Evolutionary conservation across 30 jellyfish, hydroid and myxozoan species (phyloP).

Genomic region (Aurelia sp.): DNA sequence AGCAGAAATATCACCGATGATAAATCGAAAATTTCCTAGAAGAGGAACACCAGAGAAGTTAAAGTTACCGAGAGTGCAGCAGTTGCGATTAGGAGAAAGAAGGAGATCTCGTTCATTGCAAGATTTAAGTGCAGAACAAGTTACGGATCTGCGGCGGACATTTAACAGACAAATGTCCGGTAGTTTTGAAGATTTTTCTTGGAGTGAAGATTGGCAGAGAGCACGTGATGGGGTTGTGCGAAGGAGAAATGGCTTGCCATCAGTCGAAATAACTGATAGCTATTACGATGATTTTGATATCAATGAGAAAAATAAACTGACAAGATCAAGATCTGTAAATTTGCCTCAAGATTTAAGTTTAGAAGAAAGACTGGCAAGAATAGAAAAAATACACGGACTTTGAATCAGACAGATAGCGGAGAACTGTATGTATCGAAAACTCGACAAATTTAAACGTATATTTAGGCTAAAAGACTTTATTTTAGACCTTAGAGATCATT

Average conservation of each 20-base stretch:
- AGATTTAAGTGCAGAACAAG: constrained; percentile 3
- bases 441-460: too few species aligned
- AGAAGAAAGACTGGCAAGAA: constrained; percentile 44
- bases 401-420: neutral
- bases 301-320: neutral
- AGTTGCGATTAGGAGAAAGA: constrained; percentile 10
- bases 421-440: too few species aligned
- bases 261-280: too few species aligned
- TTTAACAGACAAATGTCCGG: constrained; percentile 1
- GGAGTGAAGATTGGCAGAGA: constrained; percentile 17
- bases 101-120: constrained; percentile 42
- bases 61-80: constrained; percentile 26
- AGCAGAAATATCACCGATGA: constrained; percentile 27
- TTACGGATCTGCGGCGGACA: neutral
- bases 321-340: neutral
- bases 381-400: constrained; percentile 48
- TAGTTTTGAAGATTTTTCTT: constrained; percentile 13
- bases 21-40: neutral
- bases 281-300: too few species aligned
- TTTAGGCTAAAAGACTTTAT: too few species aligned
- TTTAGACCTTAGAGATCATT: too few species aligned
- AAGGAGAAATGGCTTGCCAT: too few species aligned
- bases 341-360: constrained; percentile 17
- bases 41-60: neutral
- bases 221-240: too few species aligned